phyloP scores from a whole-genome alignment of 1,140 invertebrate genomes.

The Lamellibrachia luymesi region DNA sequence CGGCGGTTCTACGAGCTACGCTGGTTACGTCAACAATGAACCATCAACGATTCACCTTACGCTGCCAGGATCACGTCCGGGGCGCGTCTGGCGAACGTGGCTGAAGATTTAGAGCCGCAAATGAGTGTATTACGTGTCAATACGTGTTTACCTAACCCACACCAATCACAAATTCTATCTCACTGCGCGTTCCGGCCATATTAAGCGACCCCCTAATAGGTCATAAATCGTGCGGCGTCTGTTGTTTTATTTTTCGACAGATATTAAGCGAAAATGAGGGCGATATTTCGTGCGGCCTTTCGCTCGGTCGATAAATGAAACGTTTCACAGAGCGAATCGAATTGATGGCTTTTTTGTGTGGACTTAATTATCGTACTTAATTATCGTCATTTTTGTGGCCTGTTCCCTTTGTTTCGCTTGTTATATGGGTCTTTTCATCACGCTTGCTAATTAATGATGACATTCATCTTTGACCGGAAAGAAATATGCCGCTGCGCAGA shows the following conservation, averaged over 20 bases:
- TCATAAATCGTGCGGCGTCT: background rate
- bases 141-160: background rate
- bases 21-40: background rate
- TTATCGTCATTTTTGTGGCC: background rate
- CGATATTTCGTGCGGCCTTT: background rate
- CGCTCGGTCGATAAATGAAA: background rate
- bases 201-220: background rate
- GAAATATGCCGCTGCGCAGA: background rate
- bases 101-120: background rate
- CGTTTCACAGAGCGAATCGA: background rate
- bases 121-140: background rate
- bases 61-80: background rate
- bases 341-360: background rate
- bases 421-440: background rate
- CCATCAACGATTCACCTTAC: background rate
- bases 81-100: no score
- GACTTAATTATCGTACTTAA: background rate
- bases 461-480: background rate
- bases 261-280: slow-evolving; percentile 5
- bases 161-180: background rate
- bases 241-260: background rate
- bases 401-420: background rate
- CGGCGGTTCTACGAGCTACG: background rate
- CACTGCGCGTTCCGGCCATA: background rate
- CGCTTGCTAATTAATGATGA: background rate